A percentile compares a stretch with the other conserved stretches of the same genome.
These are phyloP conservation scores for Conopomorpha cramerella DNA, from an alignment of 1,140 invertebrate genomes.

Conservation along the genomic window DNA sequence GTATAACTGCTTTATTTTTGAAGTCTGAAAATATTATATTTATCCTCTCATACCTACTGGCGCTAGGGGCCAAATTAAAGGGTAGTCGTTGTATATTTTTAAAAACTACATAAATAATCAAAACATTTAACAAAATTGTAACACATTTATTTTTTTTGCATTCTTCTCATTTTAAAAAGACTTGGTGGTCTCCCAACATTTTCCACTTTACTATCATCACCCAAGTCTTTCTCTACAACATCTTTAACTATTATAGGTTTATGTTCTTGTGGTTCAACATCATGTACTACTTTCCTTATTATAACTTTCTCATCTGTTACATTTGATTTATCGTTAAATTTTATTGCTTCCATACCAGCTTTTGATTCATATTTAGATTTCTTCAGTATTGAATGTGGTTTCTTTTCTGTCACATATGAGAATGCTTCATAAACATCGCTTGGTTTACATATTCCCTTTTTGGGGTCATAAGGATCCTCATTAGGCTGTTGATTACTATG, in stretches of 20 bases:
- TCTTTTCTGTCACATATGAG: constrained; percentile 19
- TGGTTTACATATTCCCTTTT: constrained; percentile 34
- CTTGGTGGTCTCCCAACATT: constrained; percentile 23
- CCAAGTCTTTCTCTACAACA: constrained; percentile 24
- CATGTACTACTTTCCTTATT: constrained; percentile 4
- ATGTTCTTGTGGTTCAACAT: constrained; percentile 5
- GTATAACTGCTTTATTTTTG: too few species aligned
- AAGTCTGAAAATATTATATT: too few species aligned
- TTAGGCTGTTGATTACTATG: constrained; percentile 26
- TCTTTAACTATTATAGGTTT: constrained; percentile 31
- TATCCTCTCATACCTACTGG: too few species aligned
- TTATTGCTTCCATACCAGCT: constrained; percentile 1
- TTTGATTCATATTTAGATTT: constrained; percentile 27
- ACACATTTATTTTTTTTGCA: constrained; percentile 22
- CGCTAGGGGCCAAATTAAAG: too few species aligned
- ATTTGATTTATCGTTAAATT: neutral
- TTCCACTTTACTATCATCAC: constrained; percentile 9
- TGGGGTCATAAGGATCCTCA: constrained; percentile 17
- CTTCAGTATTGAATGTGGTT: constrained; percentile 45
- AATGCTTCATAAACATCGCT: constrained; percentile 43
- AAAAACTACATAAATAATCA: constrained; percentile 1
- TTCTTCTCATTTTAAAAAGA: constrained; percentile 37
- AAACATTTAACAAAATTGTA: too few species aligned
- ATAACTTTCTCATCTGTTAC: neutral
- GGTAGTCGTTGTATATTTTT: constrained; percentile 2